Evolutionary conservation across 2,888 invertebrate genomes (phyloP).

Genomic region (Noctua comes): DNA sequence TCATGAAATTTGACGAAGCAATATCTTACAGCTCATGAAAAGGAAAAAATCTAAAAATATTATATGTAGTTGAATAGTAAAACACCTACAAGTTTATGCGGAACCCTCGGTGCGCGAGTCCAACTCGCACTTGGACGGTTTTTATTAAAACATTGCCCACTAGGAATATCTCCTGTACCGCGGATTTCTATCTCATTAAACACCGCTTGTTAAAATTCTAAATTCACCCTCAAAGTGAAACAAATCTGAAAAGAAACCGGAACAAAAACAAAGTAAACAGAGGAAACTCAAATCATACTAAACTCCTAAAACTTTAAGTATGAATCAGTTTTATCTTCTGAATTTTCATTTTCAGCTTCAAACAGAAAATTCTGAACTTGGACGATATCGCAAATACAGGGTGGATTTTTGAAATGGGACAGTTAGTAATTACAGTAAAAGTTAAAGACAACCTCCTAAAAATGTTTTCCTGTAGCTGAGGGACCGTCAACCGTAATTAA

Average conservation of each 20-base stretch:
- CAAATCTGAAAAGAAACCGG: background rate
- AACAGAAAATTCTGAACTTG: constrained; percentile 4
- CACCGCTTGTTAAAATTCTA: background rate
- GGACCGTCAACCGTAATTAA: background rate
- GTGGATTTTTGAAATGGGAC: background rate
- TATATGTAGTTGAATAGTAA: no score
- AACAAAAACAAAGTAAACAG: background rate
- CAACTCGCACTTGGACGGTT: no score
- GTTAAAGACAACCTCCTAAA: background rate
- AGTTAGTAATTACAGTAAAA: background rate
- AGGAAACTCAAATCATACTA: background rate
- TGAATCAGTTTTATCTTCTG: constrained; percentile 8
- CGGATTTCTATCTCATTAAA: background rate
- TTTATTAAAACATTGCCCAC: no score
- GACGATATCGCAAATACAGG: constrained; percentile 6
- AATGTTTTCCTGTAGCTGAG: background rate
- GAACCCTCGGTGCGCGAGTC: no score
- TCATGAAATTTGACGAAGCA: no score
- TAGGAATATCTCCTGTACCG: no score
- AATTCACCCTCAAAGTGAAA: background rate
- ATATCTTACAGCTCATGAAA: no score
- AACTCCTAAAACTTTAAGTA: constrained; percentile 1
- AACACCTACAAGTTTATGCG: no score
- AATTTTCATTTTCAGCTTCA: constrained; percentile 13
- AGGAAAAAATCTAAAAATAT: no score